phyloP scores from a whole-genome alignment of 2,797 vertebrate genomes.

The Simalia tracyae region DNA sequence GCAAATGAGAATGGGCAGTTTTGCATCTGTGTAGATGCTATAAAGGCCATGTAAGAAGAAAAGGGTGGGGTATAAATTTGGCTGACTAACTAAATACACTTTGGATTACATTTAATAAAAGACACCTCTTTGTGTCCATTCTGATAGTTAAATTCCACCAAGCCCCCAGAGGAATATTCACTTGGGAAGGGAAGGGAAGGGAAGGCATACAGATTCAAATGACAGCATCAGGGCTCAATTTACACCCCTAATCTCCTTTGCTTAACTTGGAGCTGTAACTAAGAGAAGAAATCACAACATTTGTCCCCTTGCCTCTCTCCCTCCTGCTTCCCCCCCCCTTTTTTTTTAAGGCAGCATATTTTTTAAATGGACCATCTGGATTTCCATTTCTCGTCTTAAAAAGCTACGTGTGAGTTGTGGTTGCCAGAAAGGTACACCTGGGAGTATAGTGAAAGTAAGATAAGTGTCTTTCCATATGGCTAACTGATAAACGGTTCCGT shows the following conservation, averaged over 20 bases:
- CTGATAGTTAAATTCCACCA: slow-evolving; percentile 17
- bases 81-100: slow-evolving; percentile 32
- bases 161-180: slow-evolving; percentile 26
- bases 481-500: slow-evolving; percentile 69
- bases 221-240: slow-evolving; percentile 26
- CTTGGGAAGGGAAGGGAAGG: not conserved
- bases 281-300: slow-evolving; percentile 56
- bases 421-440: slow-evolving; percentile 70
- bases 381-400: slow-evolving; percentile 66
- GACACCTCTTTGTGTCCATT: slow-evolving; percentile 9
- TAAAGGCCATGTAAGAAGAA: not conserved
- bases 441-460: slow-evolving; percentile 63
- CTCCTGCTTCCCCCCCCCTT: not conserved
- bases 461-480: slow-evolving; percentile 75
- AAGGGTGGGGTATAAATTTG: slow-evolving; percentile 24
- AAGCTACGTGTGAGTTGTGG: slow-evolving; percentile 65
- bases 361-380: slow-evolving; percentile 65
- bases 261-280: slow-evolving; percentile 47
- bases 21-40: not conserved
- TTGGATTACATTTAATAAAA: slow-evolving; percentile 10
- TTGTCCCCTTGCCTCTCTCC: slow-evolving; percentile 37
- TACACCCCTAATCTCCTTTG: slow-evolving; percentile 46
- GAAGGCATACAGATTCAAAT: not conserved
- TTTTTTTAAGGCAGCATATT: slow-evolving; percentile 50
- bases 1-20: not conserved